These are phyloP conservation scores for Chaitophorus viminalis DNA, from an alignment of 2,888 invertebrate species.

Conservation along the genomic window DNA sequence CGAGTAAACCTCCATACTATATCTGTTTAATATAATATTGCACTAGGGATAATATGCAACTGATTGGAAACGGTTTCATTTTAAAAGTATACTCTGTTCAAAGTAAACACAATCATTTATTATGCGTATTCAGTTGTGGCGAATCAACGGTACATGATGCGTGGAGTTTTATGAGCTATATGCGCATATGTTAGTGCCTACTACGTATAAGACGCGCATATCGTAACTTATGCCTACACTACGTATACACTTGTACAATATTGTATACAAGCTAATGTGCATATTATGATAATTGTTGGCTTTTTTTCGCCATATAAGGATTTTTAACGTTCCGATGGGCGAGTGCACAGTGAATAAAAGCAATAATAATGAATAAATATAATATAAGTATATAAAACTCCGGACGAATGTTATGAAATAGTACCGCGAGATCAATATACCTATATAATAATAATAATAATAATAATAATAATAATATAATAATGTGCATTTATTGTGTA, in stretches of 20 bases:
- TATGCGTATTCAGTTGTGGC: not conserved
- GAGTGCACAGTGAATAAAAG: not conserved
- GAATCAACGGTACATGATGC: not conserved
- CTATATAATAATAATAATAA: no score
- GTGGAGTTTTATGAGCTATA: not conserved
- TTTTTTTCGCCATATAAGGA: slow-evolving; percentile 31
- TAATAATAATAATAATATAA: no score
- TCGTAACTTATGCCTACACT: not conserved
- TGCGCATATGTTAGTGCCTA: not conserved
- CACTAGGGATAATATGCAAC: not conserved
- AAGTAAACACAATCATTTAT: slow-evolving; percentile 10
- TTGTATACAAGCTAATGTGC: no score
- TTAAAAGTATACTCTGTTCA: not conserved
- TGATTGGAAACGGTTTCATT: slow-evolving; percentile 28
- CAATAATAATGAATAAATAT: slow-evolving; percentile 23
- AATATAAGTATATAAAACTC: not conserved
- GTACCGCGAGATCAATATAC: not conserved
- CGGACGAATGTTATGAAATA: not conserved
- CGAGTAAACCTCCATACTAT: not conserved
- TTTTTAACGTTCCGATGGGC: not conserved
- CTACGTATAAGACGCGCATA: not conserved
- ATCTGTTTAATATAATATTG: not conserved
- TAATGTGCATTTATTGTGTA: no score
- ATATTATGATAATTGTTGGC: slow-evolving; percentile 24
- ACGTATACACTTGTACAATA: no score